These are phyloP conservation scores for Loripinus fragilis DNA, from an alignment of 2,888 invertebrate species.

Conservation along the genomic window DNA sequence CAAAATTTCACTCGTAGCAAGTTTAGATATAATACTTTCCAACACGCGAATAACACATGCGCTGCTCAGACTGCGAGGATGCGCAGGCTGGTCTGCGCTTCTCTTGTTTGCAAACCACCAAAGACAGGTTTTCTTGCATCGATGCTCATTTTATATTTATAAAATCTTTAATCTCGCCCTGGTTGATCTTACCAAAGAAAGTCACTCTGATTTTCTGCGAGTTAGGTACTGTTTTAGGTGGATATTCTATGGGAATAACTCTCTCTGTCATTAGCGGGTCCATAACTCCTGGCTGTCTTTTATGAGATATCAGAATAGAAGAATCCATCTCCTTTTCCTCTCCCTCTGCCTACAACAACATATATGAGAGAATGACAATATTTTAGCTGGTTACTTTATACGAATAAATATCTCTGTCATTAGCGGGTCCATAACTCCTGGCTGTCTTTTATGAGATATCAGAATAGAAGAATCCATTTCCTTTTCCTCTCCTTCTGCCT, in stretches of 20 bases:
- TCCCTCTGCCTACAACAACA: constrained; percentile 65
- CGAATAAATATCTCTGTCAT: constrained; percentile 86
- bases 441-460: constrained; percentile 18
- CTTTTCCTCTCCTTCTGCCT: constrained; percentile 64
- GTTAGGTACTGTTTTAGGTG: constrained; percentile 86
- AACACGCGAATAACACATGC: too few relatives aligned
- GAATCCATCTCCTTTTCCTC: constrained; percentile 54
- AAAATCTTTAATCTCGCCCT: too few relatives aligned
- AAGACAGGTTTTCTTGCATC: too few relatives aligned
- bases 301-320: constrained; percentile 38
- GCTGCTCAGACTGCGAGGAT: too few relatives aligned
- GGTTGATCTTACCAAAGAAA: constrained; percentile 75
- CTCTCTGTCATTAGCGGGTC: constrained; percentile 83
- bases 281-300: not conserved
- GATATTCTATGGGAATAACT: constrained; percentile 89
- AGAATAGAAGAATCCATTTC: constrained; percentile 54
- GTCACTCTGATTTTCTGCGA: constrained; percentile 87
- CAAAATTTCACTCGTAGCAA: too few relatives aligned
- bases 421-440: not conserved
- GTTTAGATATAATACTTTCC: too few relatives aligned
- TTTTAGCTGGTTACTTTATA: constrained; percentile 87
- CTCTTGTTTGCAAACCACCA: too few relatives aligned
- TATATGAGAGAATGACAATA: constrained; percentile 88
- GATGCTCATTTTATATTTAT: too few relatives aligned
- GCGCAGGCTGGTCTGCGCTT: too few relatives aligned